A percentile compares a stretch with the other conserved stretches of the same genome.
Evolutionary conservation across 2,797 vertebrate genomes (phyloP).

Genomic region (Coracias cyanogaster): DNA sequence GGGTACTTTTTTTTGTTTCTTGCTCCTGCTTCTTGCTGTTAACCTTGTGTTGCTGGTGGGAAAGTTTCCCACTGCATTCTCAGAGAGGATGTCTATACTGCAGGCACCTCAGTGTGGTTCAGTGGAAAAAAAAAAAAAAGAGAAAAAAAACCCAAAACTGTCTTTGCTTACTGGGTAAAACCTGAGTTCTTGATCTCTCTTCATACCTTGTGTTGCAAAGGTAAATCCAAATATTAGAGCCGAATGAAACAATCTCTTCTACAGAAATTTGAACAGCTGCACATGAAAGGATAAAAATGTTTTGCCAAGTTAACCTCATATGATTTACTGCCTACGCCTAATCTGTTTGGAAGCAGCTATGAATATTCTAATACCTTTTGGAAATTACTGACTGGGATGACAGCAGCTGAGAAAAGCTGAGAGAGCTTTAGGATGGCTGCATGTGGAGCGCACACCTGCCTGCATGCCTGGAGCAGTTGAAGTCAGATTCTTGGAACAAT

Average conservation of each 20-base stretch:
- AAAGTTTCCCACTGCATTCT: not conserved
- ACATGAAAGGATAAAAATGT: constrained; percentile 32
- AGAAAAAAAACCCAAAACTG: not conserved
- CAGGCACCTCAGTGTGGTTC: not conserved
- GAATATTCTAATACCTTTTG: constrained; percentile 56
- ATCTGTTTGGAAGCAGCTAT: constrained; percentile 49
- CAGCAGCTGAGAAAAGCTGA: not conserved
- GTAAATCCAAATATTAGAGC: not conserved
- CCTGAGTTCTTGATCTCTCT: not conserved
- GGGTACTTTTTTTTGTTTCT: not conserved
- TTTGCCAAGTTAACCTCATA: constrained; percentile 62
- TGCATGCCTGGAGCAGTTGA: not conserved
- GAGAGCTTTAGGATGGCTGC: not conserved
- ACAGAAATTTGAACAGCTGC: constrained; percentile 55
- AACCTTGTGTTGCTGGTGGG: not conserved
- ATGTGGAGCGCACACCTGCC: not conserved
- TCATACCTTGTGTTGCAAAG: not conserved
- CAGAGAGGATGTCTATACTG: not conserved
- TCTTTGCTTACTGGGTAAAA: not conserved
- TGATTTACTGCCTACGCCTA: constrained; percentile 54
- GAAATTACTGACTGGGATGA: constrained; percentile 18
- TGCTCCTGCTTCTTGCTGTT: not conserved
- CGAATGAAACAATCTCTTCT: not conserved
- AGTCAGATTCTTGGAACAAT: not conserved
- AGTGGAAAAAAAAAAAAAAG: not conserved